Conservation (phyloP, 35 echinoderm and acorn worm genomes). For the Ptychodera flava region DNA sequence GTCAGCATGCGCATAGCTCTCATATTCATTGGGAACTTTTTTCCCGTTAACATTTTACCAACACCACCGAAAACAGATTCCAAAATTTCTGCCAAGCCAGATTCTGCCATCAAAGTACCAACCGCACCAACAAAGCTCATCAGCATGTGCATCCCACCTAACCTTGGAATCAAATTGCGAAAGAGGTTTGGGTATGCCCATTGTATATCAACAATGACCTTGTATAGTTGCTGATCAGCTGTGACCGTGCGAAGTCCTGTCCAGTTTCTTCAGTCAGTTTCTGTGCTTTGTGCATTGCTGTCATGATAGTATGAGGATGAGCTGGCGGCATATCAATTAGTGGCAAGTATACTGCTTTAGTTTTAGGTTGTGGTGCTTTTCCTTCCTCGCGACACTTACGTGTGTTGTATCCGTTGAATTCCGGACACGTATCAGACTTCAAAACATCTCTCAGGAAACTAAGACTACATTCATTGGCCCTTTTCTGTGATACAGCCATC, state of each 20-base stretch:
- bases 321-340: constrained; percentile 49
- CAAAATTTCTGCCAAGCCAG: constrained; percentile 39
- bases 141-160: no score
- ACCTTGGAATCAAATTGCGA: constrained; percentile 1
- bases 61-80: constrained; percentile 40
- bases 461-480: constrained; percentile 32
- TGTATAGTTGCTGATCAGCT: constrained; percentile 51
- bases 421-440: constrained; percentile 18
- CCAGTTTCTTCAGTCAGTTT: constrained; percentile 5
- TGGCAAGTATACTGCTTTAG: constrained; percentile 46
- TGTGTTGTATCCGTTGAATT: constrained; percentile 52
- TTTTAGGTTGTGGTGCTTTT: constrained; percentile 10
- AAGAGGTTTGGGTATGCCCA: constrained; percentile 48
- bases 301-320: constrained; percentile 50
- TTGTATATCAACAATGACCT: constrained; percentile 35
- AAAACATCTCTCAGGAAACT: constrained; percentile 36
- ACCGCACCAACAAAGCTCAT: no score
- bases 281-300: constrained; percentile 40
- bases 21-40: constrained; percentile 36
- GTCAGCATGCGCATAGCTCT: constrained; percentile 33
- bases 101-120: no score
- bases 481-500: constrained; percentile 18
- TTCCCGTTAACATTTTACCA: constrained; percentile 36
- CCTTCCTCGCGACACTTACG: background rate
- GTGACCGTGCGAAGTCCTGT: constrained; percentile 34